Conservation (phyloP, 2,797 vertebrate species). For the Falco peregrinus region DNA sequence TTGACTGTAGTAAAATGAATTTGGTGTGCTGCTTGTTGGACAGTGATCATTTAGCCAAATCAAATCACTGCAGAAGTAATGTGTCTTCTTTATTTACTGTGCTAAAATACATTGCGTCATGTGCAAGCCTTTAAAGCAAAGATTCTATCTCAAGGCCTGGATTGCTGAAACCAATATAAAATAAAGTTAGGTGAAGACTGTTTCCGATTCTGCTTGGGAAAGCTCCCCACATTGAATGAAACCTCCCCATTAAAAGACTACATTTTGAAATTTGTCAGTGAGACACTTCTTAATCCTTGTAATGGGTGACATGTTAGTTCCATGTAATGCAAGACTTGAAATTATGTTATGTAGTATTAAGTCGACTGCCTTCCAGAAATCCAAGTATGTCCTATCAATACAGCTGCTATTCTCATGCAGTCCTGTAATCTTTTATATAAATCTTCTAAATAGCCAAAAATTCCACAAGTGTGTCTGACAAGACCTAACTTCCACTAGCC, state of each 20-base stretch:
- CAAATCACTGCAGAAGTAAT: constrained; percentile 30
- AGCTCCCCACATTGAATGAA: background rate
- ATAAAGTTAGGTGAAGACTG: background rate
- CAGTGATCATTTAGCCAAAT: constrained; percentile 33
- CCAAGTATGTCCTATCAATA: background rate
- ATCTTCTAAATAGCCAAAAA: background rate
- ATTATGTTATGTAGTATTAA: constrained; percentile 21
- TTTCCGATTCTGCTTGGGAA: background rate
- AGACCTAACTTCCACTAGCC: background rate
- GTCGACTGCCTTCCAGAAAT: constrained; percentile 24
- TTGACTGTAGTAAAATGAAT: constrained; percentile 25
- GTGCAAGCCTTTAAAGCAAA: background rate
- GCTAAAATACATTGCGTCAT: background rate
- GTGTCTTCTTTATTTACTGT: constrained; percentile 17
- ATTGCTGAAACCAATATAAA: background rate
- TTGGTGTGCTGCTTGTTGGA: constrained; percentile 5
- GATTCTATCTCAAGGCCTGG: background rate
- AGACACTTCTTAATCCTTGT: background rate
- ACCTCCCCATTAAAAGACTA: background rate
- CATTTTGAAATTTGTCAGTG: background rate
- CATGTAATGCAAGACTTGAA: background rate
- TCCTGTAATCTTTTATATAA: background rate
- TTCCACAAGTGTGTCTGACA: background rate
- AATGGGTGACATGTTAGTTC: constrained; percentile 16
- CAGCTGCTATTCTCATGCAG: background rate